Conservation (phyloP, 2,888 invertebrate genomes). For the Drosophila formosana region DNA sequence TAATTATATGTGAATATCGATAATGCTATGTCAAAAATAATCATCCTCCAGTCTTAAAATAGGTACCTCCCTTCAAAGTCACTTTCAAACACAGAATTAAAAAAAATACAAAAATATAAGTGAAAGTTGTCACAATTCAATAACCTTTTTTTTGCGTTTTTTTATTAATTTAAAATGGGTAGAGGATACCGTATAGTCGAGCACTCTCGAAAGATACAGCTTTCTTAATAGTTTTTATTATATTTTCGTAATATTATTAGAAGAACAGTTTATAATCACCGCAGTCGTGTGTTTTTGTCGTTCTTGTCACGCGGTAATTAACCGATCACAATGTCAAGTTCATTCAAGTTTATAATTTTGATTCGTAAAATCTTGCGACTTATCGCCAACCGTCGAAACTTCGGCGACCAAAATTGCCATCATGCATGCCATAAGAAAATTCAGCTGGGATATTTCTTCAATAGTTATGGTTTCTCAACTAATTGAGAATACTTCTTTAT, state of each 20-base stretch:
- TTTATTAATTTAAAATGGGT: no score
- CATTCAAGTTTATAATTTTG: conserved; percentile 49
- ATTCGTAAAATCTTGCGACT: conserved; percentile 35
- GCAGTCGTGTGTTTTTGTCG: conserved; percentile 57
- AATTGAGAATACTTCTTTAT: conserved; percentile 30
- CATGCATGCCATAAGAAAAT: conserved; percentile 46
- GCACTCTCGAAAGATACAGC: no score
- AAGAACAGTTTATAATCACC: conserved; percentile 56
- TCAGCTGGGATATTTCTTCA: conserved; percentile 9
- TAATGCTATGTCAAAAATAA: no score
- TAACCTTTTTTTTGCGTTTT: no score
- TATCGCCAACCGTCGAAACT: conserved; percentile 45
- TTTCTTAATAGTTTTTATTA: no score
- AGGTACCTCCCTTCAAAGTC: no score
- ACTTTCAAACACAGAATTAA: no score
- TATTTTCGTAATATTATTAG: not conserved
- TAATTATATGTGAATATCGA: not conserved
- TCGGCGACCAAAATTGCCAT: conserved; percentile 17
- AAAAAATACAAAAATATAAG: no score
- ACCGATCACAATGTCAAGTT: conserved; percentile 65
- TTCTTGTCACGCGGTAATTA: conserved; percentile 67
- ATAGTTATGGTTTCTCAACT: conserved; percentile 15
- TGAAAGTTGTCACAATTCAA: no score
- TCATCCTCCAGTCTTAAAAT: not conserved
- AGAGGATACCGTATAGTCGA: no score